Conservation (phyloP, 2,797 vertebrate genomes). For the Myoxocephalus aenaeus region DNA sequence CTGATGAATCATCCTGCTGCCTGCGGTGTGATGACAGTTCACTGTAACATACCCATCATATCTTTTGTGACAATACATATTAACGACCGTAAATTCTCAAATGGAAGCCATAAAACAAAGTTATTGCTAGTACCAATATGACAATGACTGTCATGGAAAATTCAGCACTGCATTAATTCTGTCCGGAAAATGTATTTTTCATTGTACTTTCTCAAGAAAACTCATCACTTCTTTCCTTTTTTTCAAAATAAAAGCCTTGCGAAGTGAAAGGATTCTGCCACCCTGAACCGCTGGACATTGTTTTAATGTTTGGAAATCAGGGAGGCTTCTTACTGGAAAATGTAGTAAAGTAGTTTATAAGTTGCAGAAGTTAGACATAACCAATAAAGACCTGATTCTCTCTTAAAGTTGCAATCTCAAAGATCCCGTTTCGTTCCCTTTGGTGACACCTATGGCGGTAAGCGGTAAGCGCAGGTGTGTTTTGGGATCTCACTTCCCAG, state of each 20-base stretch:
- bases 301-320: conserved; percentile 1
- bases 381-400: not conserved
- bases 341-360: too few species aligned
- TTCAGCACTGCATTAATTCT: not conserved
- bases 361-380: not conserved
- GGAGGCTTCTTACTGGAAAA: not conserved
- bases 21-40: not conserved
- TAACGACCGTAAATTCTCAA: conserved; percentile 1
- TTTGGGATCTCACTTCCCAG: not conserved
- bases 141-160: not conserved
- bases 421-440: not conserved
- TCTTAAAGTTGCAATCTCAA: not conserved
- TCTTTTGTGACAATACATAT: not conserved
- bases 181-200: not conserved
- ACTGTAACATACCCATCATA: conserved; percentile 4
- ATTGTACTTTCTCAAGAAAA: conserved; percentile 8
- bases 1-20: not conserved
- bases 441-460: not conserved
- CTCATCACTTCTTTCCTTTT: not conserved
- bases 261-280: not conserved
- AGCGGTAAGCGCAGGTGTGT: not conserved
- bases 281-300: not conserved
- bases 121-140: not conserved
- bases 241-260: conserved; percentile 36
- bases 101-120: not conserved